Evolutionary conservation across 2,888 invertebrate species (phyloP).

Genomic region (Amphiduros pacificus): DNA sequence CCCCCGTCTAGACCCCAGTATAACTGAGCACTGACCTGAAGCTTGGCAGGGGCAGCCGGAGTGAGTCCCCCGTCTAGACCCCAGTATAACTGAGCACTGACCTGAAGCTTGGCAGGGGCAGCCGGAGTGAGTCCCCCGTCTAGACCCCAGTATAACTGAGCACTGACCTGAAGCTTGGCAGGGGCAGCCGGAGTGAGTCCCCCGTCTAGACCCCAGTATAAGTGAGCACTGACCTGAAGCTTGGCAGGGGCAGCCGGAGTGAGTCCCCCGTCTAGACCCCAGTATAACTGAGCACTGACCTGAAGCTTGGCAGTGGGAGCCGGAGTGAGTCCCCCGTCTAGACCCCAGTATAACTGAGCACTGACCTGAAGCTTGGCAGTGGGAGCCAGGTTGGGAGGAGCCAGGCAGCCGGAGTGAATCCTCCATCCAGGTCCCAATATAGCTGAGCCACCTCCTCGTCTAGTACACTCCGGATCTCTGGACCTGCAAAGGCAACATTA

Average conservation of each 20-base stretch:
- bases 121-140: not conserved
- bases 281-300: constrained; percentile 17
- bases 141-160: not conserved
- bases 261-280: too few relatives aligned
- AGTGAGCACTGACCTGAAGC: too few relatives aligned
- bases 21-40: constrained; percentile 44
- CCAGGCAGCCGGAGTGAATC: constrained; percentile 47
- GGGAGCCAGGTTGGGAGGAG: constrained; percentile 52
- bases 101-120: not conserved
- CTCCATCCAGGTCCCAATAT: constrained; percentile 48
- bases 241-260: too few relatives aligned
- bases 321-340: constrained; percentile 51
- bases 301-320: constrained; percentile 49
- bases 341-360: constrained; percentile 45
- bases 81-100: not conserved
- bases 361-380: constrained; percentile 44
- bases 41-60: too few relatives aligned
- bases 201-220: constrained; percentile 47
- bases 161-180: not conserved
- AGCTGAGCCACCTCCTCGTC: constrained; percentile 46
- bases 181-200: constrained; percentile 43
- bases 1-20: constrained; percentile 49
- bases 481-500: constrained; percentile 22
- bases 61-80: too few relatives aligned
- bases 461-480: constrained; percentile 40